These are phyloP conservation scores for Passer domesticus DNA, from an alignment of 2,113 vertebrate species.

Conservation along the genomic window DNA sequence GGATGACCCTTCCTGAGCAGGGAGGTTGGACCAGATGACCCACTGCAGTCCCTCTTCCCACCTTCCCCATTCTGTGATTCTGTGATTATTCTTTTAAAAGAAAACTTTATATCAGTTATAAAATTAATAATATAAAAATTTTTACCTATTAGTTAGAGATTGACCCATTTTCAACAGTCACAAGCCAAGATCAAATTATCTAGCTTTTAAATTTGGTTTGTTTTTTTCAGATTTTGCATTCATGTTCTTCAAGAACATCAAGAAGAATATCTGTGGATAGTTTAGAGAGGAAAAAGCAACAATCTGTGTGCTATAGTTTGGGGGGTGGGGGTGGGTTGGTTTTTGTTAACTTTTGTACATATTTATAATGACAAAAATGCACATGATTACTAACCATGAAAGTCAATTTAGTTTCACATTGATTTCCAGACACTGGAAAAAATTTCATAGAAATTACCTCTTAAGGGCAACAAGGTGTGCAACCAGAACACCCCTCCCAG, in stretches of 20 bases:
- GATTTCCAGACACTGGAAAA: neutral
- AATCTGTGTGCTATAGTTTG: neutral
- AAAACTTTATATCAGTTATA: neutral
- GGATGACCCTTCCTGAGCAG: neutral
- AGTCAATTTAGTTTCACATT: neutral
- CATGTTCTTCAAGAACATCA: neutral
- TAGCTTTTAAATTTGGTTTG: neutral
- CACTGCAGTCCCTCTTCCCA: neutral
- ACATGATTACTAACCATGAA: neutral
- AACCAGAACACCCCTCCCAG: neutral
- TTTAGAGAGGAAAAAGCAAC: neutral
- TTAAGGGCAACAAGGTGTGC: neutral
- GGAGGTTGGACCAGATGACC: neutral
- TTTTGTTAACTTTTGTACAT: neutral
- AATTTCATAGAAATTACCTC: neutral
- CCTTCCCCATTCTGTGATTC: neutral
- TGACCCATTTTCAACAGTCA: neutral
- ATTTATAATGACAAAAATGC: neutral
- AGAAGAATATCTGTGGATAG: neutral
- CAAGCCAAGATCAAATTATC: neutral
- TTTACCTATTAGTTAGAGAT: neutral
- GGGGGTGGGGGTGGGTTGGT: accelerated
- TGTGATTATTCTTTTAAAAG: neutral
- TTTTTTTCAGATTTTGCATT: neutral
- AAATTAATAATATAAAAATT: neutral